A percentile compares a stretch with the other conserved stretches of the same genome.
Conservation (phyloP, 53 echinoderm and acorn worm genomes). For the Glandiceps talaboti region DNA sequence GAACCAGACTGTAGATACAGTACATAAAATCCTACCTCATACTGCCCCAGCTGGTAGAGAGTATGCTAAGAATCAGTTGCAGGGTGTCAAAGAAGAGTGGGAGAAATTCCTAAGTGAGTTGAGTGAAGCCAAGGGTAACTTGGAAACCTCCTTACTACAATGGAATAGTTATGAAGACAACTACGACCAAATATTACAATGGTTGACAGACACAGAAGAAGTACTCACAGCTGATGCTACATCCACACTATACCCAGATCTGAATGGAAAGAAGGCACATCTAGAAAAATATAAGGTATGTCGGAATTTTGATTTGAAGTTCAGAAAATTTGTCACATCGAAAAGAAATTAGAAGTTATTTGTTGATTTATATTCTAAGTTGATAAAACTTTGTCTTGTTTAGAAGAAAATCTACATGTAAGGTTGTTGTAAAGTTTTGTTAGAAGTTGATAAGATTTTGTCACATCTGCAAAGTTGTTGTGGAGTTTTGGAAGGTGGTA, state of each 20-base stretch:
- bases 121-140: constrained; percentile 12
- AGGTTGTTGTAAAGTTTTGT: too few species aligned
- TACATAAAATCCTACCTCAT: constrained; percentile 33
- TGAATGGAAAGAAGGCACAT: constrained; percentile 37
- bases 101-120: constrained; percentile 35
- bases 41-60: constrained; percentile 46
- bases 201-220: constrained; percentile 32
- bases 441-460: too few species aligned
- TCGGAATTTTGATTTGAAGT: too few species aligned
- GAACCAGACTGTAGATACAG: constrained; percentile 30
- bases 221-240: constrained; percentile 28
- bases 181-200: constrained; percentile 19
- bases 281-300: constrained; percentile 43
- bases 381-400: too few species aligned
- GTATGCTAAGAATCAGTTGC: constrained; percentile 41
- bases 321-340: too few species aligned
- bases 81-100: constrained; percentile 41
- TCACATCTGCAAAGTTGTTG: too few species aligned
- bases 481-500: too few species aligned
- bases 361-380: too few species aligned
- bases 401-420: too few species aligned
- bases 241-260: constrained; percentile 15
- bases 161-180: constrained; percentile 39
- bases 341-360: too few species aligned
- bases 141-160: constrained; percentile 21